Percentiles rank a stretch among this genome's conserved stretches.
Evolutionary conservation across 1,140 invertebrate species (phyloP).

Genomic region (Macrotrachela quadricornifera): DNA sequence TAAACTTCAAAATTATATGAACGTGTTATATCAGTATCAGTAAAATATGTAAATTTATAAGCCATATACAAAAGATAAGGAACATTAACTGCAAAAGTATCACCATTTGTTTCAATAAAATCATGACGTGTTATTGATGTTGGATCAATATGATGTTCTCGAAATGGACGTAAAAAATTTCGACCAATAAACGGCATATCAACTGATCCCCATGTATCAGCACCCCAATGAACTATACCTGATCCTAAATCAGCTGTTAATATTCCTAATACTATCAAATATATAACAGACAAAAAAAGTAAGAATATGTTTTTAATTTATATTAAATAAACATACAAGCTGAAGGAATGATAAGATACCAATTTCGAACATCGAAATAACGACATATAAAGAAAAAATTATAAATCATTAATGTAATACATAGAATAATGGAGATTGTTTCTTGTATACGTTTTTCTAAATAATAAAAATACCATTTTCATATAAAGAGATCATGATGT

Average conservation of each 20-base stretch:
- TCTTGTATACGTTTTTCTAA: slow-evolving; percentile 79
- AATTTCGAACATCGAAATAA: slow-evolving; percentile 34
- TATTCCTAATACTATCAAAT: slow-evolving; percentile 49
- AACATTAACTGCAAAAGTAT: slow-evolving; percentile 82
- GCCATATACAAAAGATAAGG: slow-evolving; percentile 56
- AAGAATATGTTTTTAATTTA: background rate
- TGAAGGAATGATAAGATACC: slow-evolving; percentile 48
- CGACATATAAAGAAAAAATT: slow-evolving; percentile 37
- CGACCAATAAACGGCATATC: slow-evolving; percentile 38
- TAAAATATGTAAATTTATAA: slow-evolving; percentile 49
- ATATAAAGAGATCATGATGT: slow-evolving; percentile 12
- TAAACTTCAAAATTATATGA: slow-evolving; percentile 63
- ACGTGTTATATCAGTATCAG: slow-evolving; percentile 42
- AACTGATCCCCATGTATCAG: slow-evolving; percentile 88
- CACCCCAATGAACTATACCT: slow-evolving; percentile 85
- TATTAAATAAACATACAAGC: slow-evolving; percentile 34
- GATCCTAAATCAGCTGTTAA: slow-evolving; percentile 84
- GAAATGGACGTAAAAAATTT: slow-evolving; percentile 80
- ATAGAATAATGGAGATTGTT: slow-evolving; percentile 60
- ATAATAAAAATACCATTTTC: slow-evolving; percentile 27
- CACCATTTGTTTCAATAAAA: slow-evolving; percentile 96
- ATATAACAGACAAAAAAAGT: background rate
- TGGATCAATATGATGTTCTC: slow-evolving; percentile 93
- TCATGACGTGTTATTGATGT: slow-evolving; percentile 93
- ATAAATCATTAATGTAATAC: slow-evolving; percentile 54